These are phyloP conservation scores for Rhegmatorhina hoffmannsi DNA, from an alignment of 2,113 vertebrate species.

Conservation along the genomic window DNA sequence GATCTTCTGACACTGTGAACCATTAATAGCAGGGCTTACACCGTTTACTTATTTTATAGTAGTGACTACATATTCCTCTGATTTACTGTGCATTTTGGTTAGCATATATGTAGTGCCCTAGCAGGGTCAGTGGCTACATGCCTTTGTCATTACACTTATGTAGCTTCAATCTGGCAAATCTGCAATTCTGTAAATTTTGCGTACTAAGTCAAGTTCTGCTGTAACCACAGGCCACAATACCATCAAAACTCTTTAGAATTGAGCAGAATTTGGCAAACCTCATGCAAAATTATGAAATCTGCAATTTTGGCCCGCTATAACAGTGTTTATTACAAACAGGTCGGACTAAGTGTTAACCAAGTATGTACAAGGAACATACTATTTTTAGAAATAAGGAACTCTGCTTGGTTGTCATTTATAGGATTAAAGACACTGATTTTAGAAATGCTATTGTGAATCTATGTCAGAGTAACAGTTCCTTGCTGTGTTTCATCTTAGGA, in stretches of 20 bases:
- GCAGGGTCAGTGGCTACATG: background rate
- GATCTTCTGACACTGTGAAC: background rate
- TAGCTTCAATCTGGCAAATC: background rate
- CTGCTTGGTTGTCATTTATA: background rate
- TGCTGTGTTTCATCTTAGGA: background rate
- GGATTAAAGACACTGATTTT: background rate
- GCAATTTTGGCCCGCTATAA: background rate
- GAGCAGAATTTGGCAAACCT: background rate
- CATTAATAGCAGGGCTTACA: constrained; percentile 26
- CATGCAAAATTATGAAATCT: background rate
- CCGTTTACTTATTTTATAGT: background rate
- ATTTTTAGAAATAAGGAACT: background rate
- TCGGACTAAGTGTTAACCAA: background rate
- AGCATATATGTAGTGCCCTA: background rate
- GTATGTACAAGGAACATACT: background rate
- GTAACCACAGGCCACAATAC: background rate
- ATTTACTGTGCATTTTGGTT: constrained; percentile 1
- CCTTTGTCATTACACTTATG: background rate
- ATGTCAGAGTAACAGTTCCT: background rate
- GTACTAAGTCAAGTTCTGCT: background rate
- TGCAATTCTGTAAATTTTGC: constrained; percentile 22
- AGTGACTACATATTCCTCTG: constrained; percentile 17
- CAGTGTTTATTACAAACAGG: background rate
- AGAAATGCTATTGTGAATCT: background rate
- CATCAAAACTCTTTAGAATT: background rate